These are phyloP conservation scores for Cinclus mexicanus DNA, from an alignment of 2,113 vertebrate genomes.

Conservation along the genomic window DNA sequence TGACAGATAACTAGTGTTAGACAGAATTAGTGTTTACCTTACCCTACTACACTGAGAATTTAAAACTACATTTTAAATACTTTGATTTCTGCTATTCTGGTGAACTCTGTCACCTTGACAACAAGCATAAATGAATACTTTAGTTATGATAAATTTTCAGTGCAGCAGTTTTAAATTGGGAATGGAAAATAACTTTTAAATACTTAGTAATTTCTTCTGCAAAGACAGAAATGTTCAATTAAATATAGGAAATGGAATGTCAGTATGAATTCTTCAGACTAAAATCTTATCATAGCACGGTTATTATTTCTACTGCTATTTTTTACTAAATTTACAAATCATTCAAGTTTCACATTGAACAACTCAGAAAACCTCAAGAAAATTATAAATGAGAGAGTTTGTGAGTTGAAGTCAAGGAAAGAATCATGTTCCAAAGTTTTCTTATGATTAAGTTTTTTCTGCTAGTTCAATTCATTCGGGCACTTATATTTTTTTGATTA, in stretches of 20 bases:
- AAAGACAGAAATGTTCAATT: not conserved
- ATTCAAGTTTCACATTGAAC: conserved; percentile 1
- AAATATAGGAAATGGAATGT: not conserved
- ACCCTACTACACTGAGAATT: not conserved
- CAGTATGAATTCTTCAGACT: conserved; percentile 25
- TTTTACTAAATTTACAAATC: not conserved
- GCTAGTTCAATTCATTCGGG: not conserved
- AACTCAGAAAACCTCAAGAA: conserved; percentile 14
- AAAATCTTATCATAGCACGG: not conserved
- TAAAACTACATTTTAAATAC: not conserved
- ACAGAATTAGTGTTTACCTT: not conserved
- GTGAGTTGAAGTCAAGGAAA: not conserved
- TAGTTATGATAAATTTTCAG: not conserved
- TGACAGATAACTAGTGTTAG: not conserved
- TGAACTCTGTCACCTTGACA: conserved; percentile 41
- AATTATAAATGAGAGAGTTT: not conserved
- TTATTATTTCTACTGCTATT: not conserved
- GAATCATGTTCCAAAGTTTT: not conserved
- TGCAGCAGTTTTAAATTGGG: not conserved
- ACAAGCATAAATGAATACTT: not conserved
- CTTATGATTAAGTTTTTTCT: conserved; percentile 10
- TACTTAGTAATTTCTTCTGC: not conserved
- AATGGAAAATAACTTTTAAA: not conserved
- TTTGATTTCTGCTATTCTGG: not conserved
- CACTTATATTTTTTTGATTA: not conserved